Conservation (phyloP, 2,113 vertebrate genomes). For the Ia io region DNA sequence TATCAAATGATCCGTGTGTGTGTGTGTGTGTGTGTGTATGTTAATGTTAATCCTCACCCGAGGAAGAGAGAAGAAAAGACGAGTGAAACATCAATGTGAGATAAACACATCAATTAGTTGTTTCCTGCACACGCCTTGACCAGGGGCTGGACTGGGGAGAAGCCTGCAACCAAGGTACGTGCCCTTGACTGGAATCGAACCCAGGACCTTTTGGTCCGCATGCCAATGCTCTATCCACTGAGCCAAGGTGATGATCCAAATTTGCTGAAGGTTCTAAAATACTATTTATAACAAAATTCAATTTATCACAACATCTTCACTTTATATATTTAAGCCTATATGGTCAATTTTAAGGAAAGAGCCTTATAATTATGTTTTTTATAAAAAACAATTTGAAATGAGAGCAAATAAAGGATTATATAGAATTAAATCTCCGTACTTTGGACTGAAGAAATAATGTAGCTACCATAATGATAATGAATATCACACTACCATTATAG, state of each 20-base stretch:
- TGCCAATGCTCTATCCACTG: too few relatives aligned
- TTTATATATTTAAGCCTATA: not conserved
- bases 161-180: too few relatives aligned
- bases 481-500: not conserved
- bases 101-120: too few relatives aligned
- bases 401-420: slow-evolving; percentile 2
- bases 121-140: too few relatives aligned
- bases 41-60: too few relatives aligned
- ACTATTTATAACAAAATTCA: slow-evolving; percentile 19
- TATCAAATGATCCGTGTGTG: not conserved
- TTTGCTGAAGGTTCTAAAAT: slow-evolving; percentile 9
- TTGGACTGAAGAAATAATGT: not conserved
- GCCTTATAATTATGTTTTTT: not conserved
- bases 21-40: not conserved
- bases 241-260: not conserved
- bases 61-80: too few relatives aligned
- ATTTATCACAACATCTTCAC: not conserved
- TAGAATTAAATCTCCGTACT: not conserved
- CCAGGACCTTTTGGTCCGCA: too few relatives aligned
- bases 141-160: too few relatives aligned
- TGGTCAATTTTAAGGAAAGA: not conserved
- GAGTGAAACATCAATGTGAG: too few relatives aligned
- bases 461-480: not conserved
- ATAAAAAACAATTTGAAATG: slow-evolving; percentile 13
- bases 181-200: too few relatives aligned